Conservation (phyloP, 2,888 invertebrate species). For the Netelia melanura region DNA sequence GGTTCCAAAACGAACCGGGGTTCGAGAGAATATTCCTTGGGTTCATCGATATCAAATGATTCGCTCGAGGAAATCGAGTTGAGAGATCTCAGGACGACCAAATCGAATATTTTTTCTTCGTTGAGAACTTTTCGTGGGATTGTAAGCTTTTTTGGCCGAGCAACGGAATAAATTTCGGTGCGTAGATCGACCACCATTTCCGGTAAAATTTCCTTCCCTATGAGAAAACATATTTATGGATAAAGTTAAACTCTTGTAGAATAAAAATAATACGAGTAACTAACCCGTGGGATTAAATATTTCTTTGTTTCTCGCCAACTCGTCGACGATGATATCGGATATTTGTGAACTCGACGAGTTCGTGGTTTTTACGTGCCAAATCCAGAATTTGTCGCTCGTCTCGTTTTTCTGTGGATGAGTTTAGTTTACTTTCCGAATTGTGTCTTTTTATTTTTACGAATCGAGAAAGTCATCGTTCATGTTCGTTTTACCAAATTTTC, state of each 20-base stretch:
- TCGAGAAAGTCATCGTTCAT: background rate
- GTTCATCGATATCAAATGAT: slow-evolving; percentile 17
- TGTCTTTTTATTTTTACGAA: background rate
- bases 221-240: background rate
- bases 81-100: slow-evolving; percentile 26
- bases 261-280: slow-evolving; percentile 9
- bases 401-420: slow-evolving; percentile 11
- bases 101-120: slow-evolving; percentile 18
- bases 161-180: slow-evolving; percentile 65
- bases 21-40: slow-evolving; percentile 69
- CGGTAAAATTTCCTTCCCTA: background rate
- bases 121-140: background rate
- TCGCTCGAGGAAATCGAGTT: background rate
- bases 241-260: background rate
- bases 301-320: slow-evolving; percentile 66
- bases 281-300: slow-evolving; percentile 29
- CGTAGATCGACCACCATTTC: slow-evolving; percentile 35
- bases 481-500: slow-evolving; percentile 31
- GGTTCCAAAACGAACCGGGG: slow-evolving; percentile 76
- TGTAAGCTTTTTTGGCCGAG: slow-evolving; percentile 40
- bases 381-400: slow-evolving; percentile 66
- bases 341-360: slow-evolving; percentile 73
- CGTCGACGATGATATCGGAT: slow-evolving; percentile 69
- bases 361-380: slow-evolving; percentile 75
- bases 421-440: background rate